Evolutionary conservation across 2,888 invertebrate species (phyloP).

Genomic region (Mythimna loreyi): DNA sequence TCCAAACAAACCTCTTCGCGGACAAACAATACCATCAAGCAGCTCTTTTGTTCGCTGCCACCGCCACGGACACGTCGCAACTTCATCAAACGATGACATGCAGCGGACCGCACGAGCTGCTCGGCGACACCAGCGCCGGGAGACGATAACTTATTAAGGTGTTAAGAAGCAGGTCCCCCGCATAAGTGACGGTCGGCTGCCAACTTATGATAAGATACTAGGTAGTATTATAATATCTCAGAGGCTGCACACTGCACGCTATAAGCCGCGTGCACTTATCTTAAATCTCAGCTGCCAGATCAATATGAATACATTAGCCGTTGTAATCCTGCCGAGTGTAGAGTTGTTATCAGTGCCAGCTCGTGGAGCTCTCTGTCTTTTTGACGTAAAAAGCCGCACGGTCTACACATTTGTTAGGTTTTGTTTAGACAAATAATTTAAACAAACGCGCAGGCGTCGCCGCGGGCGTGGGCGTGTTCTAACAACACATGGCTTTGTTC

Average conservation of each 20-base stretch:
- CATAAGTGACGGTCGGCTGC: conserved; percentile 43
- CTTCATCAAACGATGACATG: conserved; percentile 3
- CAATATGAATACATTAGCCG: conserved; percentile 33
- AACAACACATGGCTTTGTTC: conserved; percentile 42
- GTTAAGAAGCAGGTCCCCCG: conserved; percentile 24
- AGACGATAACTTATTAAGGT: conserved; percentile 22
- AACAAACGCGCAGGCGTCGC: conserved; percentile 17
- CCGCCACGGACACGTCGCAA: background rate
- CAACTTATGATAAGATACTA: conserved; percentile 29
- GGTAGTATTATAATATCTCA: conserved; percentile 22
- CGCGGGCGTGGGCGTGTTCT: conserved; percentile 27
- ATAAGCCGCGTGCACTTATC: conserved; percentile 39
- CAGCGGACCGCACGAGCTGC: conserved; percentile 4
- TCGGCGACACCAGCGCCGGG: conserved; percentile 9
- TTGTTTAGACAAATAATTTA: conserved; percentile 31
- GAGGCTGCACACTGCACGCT: conserved; percentile 7
- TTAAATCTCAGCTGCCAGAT: conserved; percentile 23
- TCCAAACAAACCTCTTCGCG: conserved; percentile 73
- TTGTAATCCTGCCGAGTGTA: conserved; percentile 14
- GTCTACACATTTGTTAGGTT: conserved; percentile 21
- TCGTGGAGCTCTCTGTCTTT: background rate
- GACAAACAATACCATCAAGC: conserved; percentile 63
- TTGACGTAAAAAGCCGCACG: conserved; percentile 12
- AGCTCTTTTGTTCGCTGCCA: conserved; percentile 58
- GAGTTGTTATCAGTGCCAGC: background rate